Evolutionary conservation across 92 coral and sea anemone species (phyloP), one percentile per base, ranked within the genome.

Genomic region (Desmophyllum pertusum): DNA sequence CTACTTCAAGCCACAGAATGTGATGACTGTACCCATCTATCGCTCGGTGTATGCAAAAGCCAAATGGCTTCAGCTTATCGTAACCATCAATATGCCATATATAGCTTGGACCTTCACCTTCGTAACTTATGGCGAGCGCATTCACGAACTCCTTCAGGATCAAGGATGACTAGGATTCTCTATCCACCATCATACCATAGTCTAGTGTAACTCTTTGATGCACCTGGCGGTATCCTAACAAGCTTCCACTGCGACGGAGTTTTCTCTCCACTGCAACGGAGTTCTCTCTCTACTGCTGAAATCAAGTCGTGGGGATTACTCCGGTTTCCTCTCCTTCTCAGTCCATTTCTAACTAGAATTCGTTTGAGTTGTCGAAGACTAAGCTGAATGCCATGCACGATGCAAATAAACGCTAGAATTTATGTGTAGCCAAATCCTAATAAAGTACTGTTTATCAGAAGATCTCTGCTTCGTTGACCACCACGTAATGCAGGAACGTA

Each of bases 171-270:
- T 48, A 89, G 86, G 48, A 79, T 85, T 89, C 86, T 70, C 89
- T 75, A 80, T 81, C 73, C 46, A 89, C 86, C 62, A 86, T 59
- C 38, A 73, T 72, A 30, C 84, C 87, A 85, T 85, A 73, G 39
- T 89, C 93, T 73, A 89, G 72, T 76, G 67, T 85, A 1, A 85
- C 59, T 81, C 86, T 89, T 75, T 80, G 84, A 80, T 89, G 93
- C 93, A 89, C 86, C 81, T 89, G 93, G 63, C 87, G 90, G 82
- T 89, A 89, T n/a, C 93, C 93, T 66, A 86, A 23, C 36, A 71
- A 75, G 76, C 87, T 57, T 61, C 93, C 93, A 85, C 88, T 89
- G 53, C 79, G 59, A 25, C 72, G 31, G 51, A 89, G 36, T 71
- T 89, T 87, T 41, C 85, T 73, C 76, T 85, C 92, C 41, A 80